Base-by-base conservation (phyloP, 2,797 vertebrate species). In the Glyptemys insculpta region DNA sequence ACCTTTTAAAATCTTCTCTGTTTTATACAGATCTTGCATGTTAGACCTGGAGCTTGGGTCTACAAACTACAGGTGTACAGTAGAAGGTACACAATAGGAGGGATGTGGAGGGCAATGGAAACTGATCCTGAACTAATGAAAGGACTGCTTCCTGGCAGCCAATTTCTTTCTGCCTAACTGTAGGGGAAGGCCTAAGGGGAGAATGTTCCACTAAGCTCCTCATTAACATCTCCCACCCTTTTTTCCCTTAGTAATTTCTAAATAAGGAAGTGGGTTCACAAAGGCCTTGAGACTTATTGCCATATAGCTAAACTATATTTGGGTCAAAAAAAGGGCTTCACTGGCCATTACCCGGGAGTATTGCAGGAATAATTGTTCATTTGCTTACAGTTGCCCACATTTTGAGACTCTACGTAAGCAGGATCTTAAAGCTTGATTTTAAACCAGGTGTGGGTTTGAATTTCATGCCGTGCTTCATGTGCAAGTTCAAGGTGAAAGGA, bases 31-130 rank as follows among this genome's bases (percentile, higher is more conserved):
- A 41, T n/a, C 19, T 82, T 53, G 4, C 76, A 11, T 41, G 44
- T 1, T 65, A 50, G 31, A 59, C 49, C 6, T 47, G 65, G 15
- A 10, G 2, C 25, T 86, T 50, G 0, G 0, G 50, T 14, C 37
- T 78, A 11, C 6, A 79, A 88, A 90, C 65, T 1, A 0, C 49
- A 49, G 41, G 8, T 52, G 12, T 74, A 91, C 91, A 81, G 2
- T 56, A 0, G 59, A 62, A 62, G 31, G 34, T 47, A n/a, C n/a
- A n/a, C n/a, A 1, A 50, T 78, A 85, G 78, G 41, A 7, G 49
- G 1, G 3, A n/a, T 15, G 19, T 21, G 72, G 91, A 90, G 85
- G 16, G 9, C 53, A 5, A 2, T 65, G n/a, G 88, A 92, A 91
- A 50, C 2, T 16, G 49, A 29, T 3, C 1, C 80, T 8, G 9